These are phyloP conservation scores for Anguilla marmorata DNA, from an alignment of 2,797 vertebrate genomes.

Conservation along the genomic window DNA sequence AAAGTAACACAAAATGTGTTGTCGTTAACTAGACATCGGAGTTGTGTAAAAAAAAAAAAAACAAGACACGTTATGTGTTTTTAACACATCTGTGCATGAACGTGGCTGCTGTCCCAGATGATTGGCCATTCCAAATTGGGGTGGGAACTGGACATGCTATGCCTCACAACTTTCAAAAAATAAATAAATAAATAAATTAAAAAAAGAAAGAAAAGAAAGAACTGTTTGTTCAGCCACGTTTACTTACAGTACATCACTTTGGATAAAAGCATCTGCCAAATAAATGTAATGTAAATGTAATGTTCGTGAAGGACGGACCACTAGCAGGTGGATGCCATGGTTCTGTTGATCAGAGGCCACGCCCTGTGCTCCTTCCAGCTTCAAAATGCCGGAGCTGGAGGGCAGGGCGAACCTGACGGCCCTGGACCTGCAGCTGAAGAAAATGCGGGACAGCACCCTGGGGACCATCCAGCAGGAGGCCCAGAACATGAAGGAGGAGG, in stretches of 20 bases:
- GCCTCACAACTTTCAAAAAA: not conserved
- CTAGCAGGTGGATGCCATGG: not conserved
- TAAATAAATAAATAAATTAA: not conserved
- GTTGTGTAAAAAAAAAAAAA: no score
- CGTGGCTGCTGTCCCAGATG: no score
- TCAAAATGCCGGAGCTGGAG: slow-evolving; percentile 78
- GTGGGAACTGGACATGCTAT: not conserved
- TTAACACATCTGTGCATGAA: no score
- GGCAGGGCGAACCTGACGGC: slow-evolving; percentile 84
- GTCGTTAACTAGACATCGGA: no score
- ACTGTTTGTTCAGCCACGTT: not conserved
- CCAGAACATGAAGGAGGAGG: slow-evolving; percentile 74
- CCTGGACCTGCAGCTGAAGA: slow-evolving; percentile 89
- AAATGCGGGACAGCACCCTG: slow-evolving; percentile 77
- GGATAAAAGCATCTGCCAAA: no score
- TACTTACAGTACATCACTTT: no score
- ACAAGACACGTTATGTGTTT: no score
- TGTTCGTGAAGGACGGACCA: not conserved
- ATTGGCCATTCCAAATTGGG: not conserved
- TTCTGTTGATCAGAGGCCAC: not conserved
- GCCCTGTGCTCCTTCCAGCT: slow-evolving; percentile 45
- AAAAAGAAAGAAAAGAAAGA: not conserved
- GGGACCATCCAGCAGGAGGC: slow-evolving; percentile 75
- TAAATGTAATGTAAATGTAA: not conserved
- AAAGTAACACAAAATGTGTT: no score